These are phyloP conservation scores for Nyctalus aviator DNA, from an alignment of 2,797 vertebrate species.

Conservation along the genomic window DNA sequence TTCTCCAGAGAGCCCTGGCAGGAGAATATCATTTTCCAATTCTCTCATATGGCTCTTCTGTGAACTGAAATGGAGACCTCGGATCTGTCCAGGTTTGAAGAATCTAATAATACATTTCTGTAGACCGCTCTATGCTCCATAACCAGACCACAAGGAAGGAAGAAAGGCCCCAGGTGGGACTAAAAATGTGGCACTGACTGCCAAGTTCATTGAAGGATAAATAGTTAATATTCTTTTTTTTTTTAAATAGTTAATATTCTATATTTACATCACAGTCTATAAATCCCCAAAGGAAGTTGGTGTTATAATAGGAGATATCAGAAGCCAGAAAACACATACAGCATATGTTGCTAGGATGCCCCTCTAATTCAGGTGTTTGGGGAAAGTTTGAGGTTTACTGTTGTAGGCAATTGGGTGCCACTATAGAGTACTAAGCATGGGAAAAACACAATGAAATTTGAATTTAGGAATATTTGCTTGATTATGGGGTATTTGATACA, in stretches of 20 bases:
- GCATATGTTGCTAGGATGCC: neutral
- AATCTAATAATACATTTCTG: neutral
- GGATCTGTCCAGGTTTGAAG: neutral
- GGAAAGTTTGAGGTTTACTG: neutral
- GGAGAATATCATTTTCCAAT: neutral
- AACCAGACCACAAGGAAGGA: neutral
- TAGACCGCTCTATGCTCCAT: neutral
- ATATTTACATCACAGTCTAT: neutral
- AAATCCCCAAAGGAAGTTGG: neutral
- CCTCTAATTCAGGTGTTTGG: neutral
- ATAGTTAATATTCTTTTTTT: neutral
- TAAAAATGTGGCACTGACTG: neutral
- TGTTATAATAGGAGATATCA: neutral
- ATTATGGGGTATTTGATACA: neutral
- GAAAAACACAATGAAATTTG: neutral
- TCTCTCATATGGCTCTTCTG: neutral
- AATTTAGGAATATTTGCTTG: neutral
- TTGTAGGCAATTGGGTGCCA: neutral
- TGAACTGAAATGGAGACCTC: slow-evolving; percentile 47
- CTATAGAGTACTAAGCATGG: neutral
- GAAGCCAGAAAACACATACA: neutral
- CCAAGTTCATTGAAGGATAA: neutral
- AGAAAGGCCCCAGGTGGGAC: neutral
- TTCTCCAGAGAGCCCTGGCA: slow-evolving; percentile 9
- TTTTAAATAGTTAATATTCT: neutral